Evolutionary conservation across 2,797 vertebrate genomes (phyloP).

Genomic region (Sebastes paucispinis): DNA sequence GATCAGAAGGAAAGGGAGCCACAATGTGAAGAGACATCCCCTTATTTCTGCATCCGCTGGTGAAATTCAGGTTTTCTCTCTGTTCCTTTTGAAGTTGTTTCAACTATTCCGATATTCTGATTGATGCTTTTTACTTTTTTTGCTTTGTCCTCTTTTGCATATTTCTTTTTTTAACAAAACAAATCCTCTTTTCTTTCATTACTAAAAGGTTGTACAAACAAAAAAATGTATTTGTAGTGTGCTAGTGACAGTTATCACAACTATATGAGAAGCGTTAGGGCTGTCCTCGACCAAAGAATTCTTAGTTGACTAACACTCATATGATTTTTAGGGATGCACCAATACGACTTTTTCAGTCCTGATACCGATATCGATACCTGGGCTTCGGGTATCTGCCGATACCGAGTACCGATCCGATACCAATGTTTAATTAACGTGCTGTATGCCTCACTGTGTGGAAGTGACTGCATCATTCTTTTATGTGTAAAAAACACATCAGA

Average conservation of each 20-base stretch:
- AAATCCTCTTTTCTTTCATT: background rate
- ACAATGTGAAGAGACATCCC: background rate
- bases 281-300: too few species aligned
- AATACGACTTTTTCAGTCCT: too few species aligned
- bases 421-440: too few species aligned
- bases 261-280: background rate
- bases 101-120: slow-evolving; percentile 12
- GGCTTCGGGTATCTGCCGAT: too few species aligned
- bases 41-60: background rate
- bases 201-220: background rate
- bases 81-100: background rate
- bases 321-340: too few species aligned
- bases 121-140: slow-evolving; percentile 6
- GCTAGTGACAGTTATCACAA: background rate
- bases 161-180: slow-evolving; percentile 1
- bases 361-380: too few species aligned
- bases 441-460: too few species aligned
- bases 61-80: background rate
- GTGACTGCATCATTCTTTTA: too few species aligned
- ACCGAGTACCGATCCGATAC: too few species aligned
- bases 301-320: too few species aligned
- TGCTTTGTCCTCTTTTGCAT: slow-evolving; percentile 10
- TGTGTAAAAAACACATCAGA: too few species aligned
- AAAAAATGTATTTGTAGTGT: background rate
- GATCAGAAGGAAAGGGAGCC: slow-evolving; percentile 11